phyloP scores from a whole-genome alignment of 2,113 vertebrate genomes.

The Phoenicopterus ruber region DNA sequence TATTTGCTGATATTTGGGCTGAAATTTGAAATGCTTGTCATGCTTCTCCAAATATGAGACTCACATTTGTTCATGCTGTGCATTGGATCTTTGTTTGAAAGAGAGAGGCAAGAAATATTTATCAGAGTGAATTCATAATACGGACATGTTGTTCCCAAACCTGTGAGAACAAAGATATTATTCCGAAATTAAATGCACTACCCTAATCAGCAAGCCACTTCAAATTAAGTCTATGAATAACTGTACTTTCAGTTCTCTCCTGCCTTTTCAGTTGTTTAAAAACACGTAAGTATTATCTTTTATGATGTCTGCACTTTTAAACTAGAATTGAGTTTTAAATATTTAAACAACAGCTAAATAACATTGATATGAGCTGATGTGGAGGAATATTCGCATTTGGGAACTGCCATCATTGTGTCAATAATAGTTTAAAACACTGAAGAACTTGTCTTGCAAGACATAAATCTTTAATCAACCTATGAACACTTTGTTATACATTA shows the following conservation, averaged over 20 bases:
- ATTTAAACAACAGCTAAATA: constrained; percentile 16
- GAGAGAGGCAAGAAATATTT: constrained; percentile 13
- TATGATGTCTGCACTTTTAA: neutral
- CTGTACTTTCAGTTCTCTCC: neutral
- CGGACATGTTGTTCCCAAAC: neutral
- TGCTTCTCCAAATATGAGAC: neutral
- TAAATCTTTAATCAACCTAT: constrained; percentile 26
- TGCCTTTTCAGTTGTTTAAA: neutral
- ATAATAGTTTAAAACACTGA: neutral
- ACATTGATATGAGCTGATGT: neutral
- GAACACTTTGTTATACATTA: neutral
- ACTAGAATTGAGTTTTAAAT: neutral
- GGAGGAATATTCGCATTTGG: neutral
- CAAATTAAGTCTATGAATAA: neutral
- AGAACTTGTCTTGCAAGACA: neutral
- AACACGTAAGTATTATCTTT: neutral
- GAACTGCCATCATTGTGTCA: neutral
- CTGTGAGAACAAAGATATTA: neutral
- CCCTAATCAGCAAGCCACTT: neutral
- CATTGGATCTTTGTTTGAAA: constrained; percentile 7
- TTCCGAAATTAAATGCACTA: neutral
- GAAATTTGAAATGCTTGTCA: constrained; percentile 20
- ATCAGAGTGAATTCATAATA: neutral
- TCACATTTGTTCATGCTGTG: constrained; percentile 8
- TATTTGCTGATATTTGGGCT: constrained; percentile 1